These are phyloP conservation scores for Protonibea diacanthus DNA, from an alignment of 2,797 vertebrate genomes.

Conservation along the genomic window DNA sequence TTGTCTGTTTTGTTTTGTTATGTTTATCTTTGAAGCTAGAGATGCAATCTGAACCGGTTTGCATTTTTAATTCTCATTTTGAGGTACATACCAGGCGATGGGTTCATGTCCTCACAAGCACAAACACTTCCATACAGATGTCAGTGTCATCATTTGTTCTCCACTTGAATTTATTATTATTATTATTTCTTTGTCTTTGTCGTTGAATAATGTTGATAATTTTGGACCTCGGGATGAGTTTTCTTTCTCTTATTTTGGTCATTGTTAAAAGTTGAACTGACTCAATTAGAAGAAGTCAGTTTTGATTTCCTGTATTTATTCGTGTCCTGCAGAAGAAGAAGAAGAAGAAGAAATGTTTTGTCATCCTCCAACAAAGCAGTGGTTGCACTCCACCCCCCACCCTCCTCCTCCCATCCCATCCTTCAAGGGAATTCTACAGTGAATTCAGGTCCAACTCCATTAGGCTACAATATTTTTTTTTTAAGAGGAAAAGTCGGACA, in stretches of 20 bases:
- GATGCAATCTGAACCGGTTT: slow-evolving; percentile 28
- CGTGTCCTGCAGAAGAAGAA: slow-evolving; percentile 43
- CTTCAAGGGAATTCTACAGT: background rate
- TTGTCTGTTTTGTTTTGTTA: background rate
- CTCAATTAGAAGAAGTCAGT: slow-evolving; percentile 33
- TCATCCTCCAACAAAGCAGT: slow-evolving; percentile 16
- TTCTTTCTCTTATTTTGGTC: slow-evolving; percentile 12
- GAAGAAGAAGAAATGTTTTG: slow-evolving; percentile 16
- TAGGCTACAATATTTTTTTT: background rate
- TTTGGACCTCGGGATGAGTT: slow-evolving; percentile 44
- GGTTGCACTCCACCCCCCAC: slow-evolving; percentile 17
- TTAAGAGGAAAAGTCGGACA: slow-evolving; percentile 16
- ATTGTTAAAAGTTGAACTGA: slow-evolving; percentile 40
- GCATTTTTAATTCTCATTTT: slow-evolving; percentile 31
- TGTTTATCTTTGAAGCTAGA: slow-evolving; percentile 23
- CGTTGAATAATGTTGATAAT: slow-evolving; percentile 28
- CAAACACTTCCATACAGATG: slow-evolving; percentile 54
- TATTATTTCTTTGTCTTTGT: slow-evolving; percentile 22
- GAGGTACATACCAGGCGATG: slow-evolving; percentile 57
- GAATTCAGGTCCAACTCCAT: slow-evolving; percentile 18
- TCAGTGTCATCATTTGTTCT: slow-evolving; percentile 44
- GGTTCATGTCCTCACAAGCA: slow-evolving; percentile 68
- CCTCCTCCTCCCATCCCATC: too few species aligned
- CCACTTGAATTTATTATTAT: slow-evolving; percentile 55
- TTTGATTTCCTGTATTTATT: slow-evolving; percentile 66